phyloP scores from a whole-genome alignment of 2,888 invertebrate genomes.

The Drosophila histrio region DNA sequence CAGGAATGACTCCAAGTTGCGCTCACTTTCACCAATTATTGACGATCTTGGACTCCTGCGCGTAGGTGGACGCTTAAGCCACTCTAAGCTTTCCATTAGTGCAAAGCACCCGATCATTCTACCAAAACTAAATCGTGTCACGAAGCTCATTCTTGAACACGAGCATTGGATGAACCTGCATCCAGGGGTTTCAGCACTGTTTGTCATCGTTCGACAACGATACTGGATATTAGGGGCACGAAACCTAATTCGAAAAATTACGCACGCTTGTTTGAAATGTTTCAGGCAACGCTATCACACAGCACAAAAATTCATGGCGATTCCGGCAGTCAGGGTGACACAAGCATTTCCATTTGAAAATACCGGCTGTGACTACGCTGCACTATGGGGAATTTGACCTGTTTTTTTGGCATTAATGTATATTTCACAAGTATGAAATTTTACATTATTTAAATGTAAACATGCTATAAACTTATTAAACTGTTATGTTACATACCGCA shows the following conservation, averaged over 20 bases:
- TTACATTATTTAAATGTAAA: too few relatives aligned
- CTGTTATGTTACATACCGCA: too few relatives aligned
- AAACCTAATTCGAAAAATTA: constrained; percentile 8
- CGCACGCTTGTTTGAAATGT: not conserved
- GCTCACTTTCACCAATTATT: not conserved
- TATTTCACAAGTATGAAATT: too few relatives aligned
- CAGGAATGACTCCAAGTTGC: not conserved
- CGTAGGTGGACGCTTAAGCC: not conserved
- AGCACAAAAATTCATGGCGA: not conserved
- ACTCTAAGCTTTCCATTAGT: not conserved
- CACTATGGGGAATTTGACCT: too few relatives aligned
- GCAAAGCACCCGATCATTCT: not conserved
- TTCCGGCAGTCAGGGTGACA: too few relatives aligned
- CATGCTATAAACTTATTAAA: too few relatives aligned
- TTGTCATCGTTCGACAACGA: constrained; percentile 35
- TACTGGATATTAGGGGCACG: constrained; percentile 41
- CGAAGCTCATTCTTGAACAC: constrained; percentile 14
- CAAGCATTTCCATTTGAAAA: too few relatives aligned
- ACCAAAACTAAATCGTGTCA: too few relatives aligned
- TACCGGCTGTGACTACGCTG: too few relatives aligned
- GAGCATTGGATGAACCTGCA: constrained; percentile 7
- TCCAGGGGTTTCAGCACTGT: constrained; percentile 33
- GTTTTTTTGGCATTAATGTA: too few relatives aligned
- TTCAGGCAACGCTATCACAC: not conserved
- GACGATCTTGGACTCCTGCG: not conserved